Evolutionary conservation across 35 echinoderm and acorn worm species (phyloP), one percentile per base, ranked within the genome.

Genomic region (Lytechinus variegatus): DNA sequence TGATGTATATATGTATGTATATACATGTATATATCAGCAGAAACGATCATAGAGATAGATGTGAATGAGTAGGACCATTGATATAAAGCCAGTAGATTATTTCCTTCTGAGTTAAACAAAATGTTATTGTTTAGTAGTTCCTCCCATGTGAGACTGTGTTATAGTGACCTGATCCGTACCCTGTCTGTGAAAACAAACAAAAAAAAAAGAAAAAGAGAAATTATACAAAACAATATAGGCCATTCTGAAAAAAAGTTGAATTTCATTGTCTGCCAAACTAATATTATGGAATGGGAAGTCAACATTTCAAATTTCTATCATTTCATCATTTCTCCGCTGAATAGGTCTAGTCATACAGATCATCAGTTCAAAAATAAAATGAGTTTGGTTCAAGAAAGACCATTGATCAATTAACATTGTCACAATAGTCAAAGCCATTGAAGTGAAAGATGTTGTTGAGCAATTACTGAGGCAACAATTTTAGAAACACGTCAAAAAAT

Each of bases 61-160:
- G 27, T 90, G 88, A 58, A 79, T 79, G 66, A 79, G 66, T 79
- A 79, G 66, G 66, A 79, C 66, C 66, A 24, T 79, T 79, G 66
- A 24, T 8, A 79, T 79, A 24, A 79, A 79, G 66, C 66, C 66
- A 24, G 66, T 79, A 19, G 66, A 79, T 24, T 16, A 79, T 8
- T 19, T 79, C 21, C 19, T 79, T 24, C 66, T 7, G 66, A 24
- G n/a, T 16, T 79, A 79, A 24, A 79, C 66, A 24, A 79, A 79
- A 54, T 27, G 52, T 52, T 90, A 79, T 21, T 27, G 52, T 52
- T 90, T 54, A 90, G 88, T 90, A 90, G 52, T 90, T 90, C 88
- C 88, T 44, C n/a, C 88, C 88, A 90, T 90, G 88, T 90, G 88
- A 90, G 88, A 90, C 88, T 90, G 88, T 90, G 88, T 90, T 90